Conservation (phyloP, 2,113 vertebrate species). For the Cariama cristata region DNA sequence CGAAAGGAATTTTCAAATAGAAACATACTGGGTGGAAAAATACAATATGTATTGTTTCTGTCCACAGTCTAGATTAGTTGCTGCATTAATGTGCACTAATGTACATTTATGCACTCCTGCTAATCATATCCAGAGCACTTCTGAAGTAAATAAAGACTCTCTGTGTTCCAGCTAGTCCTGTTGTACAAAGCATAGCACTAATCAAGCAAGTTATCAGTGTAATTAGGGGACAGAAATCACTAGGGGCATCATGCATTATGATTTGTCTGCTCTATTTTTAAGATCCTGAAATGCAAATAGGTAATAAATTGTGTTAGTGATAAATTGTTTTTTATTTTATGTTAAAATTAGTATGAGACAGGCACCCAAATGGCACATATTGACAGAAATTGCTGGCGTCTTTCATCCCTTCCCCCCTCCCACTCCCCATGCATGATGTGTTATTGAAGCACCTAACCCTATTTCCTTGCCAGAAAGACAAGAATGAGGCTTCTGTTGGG, state of each 20-base stretch:
- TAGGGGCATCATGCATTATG: conserved; percentile 3
- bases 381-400: conserved; percentile 1
- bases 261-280: conserved; percentile 60
- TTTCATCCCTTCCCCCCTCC: not conserved
- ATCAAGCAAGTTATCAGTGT: conserved; percentile 56
- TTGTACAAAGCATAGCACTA: conserved; percentile 45
- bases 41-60: conserved; percentile 54
- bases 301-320: conserved; percentile 36
- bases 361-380: not conserved
- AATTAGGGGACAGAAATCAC: conserved; percentile 67
- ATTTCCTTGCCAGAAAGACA: conserved; percentile 33
- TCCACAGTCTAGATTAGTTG: conserved; percentile 36
- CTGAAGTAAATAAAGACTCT: conserved; percentile 51
- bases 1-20: conserved; percentile 50
- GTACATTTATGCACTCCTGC: conserved; percentile 53
- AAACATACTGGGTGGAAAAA: conserved; percentile 14
- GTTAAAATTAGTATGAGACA: conserved; percentile 30
- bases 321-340: conserved; percentile 18
- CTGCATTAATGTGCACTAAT: conserved; percentile 58
- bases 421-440: not conserved
- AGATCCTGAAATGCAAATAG: conserved; percentile 58
- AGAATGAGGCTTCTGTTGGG: conserved; percentile 30
- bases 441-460: conserved; percentile 22
- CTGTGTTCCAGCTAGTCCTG: conserved; percentile 50
- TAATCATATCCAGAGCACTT: conserved; percentile 65